These are phyloP conservation scores for Tragopan temminckii DNA, from an alignment of 2,797 vertebrate genomes.

Conservation along the genomic window DNA sequence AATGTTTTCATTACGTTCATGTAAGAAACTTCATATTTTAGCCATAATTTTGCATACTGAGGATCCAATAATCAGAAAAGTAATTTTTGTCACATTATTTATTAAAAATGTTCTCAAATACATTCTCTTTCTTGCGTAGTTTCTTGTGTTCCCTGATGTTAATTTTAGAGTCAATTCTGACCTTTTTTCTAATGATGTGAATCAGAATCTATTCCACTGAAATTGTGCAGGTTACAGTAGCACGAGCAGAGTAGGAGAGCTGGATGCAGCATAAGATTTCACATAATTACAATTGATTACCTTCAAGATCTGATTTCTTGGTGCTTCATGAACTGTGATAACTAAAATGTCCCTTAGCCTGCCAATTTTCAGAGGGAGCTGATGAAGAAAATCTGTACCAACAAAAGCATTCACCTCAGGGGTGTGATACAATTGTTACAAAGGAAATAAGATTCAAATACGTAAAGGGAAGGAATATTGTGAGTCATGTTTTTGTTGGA, in stretches of 20 bases:
- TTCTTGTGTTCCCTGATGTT: conserved; percentile 53
- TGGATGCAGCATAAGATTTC: conserved; percentile 29
- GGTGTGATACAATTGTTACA: background rate
- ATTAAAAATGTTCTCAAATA: conserved; percentile 91
- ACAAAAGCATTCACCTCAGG: conserved; percentile 15
- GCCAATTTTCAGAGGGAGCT: conserved; percentile 32
- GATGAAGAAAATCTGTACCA: conserved; percentile 42
- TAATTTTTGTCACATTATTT: conserved; percentile 92
- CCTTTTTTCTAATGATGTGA: background rate
- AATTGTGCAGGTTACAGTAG: background rate
- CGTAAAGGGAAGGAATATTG: background rate
- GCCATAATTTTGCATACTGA: conserved; percentile 91
- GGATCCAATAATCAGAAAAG: conserved; percentile 88
- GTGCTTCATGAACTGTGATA: conserved; percentile 35
- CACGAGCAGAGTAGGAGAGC: background rate
- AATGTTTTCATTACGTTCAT: conserved; percentile 90
- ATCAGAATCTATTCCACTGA: background rate
- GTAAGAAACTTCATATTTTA: conserved; percentile 89
- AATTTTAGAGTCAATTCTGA: background rate
- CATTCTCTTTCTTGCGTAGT: conserved; percentile 74
- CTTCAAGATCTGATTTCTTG: conserved; percentile 47
- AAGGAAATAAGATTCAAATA: background rate
- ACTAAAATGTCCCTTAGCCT: background rate
- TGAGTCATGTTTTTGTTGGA: background rate
- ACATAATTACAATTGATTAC: conserved; percentile 42